Evolutionary conservation across 2,113 vertebrate species (phyloP).

Genomic region (Urocitellus parryii): DNA sequence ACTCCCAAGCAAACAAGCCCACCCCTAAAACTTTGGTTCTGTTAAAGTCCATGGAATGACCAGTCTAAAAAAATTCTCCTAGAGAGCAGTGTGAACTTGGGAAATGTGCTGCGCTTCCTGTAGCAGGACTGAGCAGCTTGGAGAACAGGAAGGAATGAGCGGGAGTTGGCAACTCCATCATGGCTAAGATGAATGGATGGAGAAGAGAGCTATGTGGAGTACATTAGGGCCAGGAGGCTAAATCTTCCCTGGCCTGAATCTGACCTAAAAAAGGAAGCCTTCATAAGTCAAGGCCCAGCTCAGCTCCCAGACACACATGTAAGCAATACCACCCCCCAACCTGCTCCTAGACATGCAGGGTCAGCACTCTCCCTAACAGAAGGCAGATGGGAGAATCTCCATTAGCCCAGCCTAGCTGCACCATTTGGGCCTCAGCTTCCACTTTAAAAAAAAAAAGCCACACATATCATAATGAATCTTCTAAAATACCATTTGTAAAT

Average conservation of each 20-base stretch:
- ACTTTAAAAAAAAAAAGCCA: slow-evolving; percentile 58
- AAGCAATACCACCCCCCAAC: slow-evolving; percentile 72
- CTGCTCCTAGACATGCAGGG: slow-evolving; percentile 43
- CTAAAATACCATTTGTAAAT: slow-evolving; percentile 70
- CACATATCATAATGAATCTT: slow-evolving; percentile 73
- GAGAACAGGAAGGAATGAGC: slow-evolving; percentile 69
- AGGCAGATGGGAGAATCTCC: slow-evolving; percentile 63
- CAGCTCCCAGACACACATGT: slow-evolving; percentile 69
- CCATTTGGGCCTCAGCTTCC: slow-evolving; percentile 61
- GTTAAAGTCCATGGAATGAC: slow-evolving; percentile 20
- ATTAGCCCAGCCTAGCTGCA: slow-evolving; percentile 5
- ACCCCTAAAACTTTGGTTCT: background rate
- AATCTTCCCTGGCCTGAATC: slow-evolving; percentile 74
- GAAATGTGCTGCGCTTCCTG: slow-evolving; percentile 66
- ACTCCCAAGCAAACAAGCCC: background rate
- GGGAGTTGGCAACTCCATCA: slow-evolving; percentile 63
- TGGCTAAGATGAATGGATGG: slow-evolving; percentile 71
- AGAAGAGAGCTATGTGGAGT: slow-evolving; percentile 82
- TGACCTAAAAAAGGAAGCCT: slow-evolving; percentile 80
- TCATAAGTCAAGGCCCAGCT: slow-evolving; percentile 47
- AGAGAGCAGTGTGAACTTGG: slow-evolving; percentile 57
- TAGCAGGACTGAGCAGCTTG: slow-evolving; percentile 56
- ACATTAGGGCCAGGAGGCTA: slow-evolving; percentile 81
- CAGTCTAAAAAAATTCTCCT: background rate
- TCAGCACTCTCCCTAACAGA: slow-evolving; percentile 68